Evolutionary conservation across 2,888 invertebrate species (phyloP), one percentile per base, ranked within the genome.

Genomic region (Cistogaster globosa): DNA sequence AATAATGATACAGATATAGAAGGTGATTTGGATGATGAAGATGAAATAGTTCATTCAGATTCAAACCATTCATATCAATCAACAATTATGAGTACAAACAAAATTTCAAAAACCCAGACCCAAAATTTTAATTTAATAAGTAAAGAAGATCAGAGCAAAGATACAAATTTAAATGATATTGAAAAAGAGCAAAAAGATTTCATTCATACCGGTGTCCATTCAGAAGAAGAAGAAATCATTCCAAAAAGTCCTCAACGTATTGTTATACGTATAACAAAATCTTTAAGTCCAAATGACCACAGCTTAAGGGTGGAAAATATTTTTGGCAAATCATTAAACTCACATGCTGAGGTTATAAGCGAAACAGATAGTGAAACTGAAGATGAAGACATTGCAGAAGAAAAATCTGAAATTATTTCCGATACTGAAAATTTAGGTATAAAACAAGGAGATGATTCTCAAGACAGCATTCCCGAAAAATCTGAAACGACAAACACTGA

Each of bases 211-310:
- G 8, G 3, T 45, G 6, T n/a, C 32, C 32, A 48, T 32, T 4
- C 69, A 1, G 26, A 38, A 48, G 67, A 53, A 38, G 26, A 53
- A 9, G 74, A 55, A 68, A 32, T 20, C 8, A 20, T 18, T 38
- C 14, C 71, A 12, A 62, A 6, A 9, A 53, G 62, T 12, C 62
- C 53, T 14, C 69, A 63, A 45, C 78, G 69, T 45, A 78, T 78
- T 71, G 78, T 78, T 6, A 55, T 78, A 45, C 69, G 78, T 22
- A 71, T 78, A 22, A 78, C 62, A 12, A 78, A 78, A 71, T 62
- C 62, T 1, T 51, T 62, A 0, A 78, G 78, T 55, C 42, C 53
- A 16, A 62, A 45, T 45, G 38, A 62, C n/a, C 55, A 55, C 5
- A 36, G 22, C 16, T 57, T 62, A 18, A 55, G 22, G 20, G 78